These are phyloP conservation scores for Mallotus villosus DNA, from an alignment of 2,797 vertebrate genomes.

Conservation along the genomic window DNA sequence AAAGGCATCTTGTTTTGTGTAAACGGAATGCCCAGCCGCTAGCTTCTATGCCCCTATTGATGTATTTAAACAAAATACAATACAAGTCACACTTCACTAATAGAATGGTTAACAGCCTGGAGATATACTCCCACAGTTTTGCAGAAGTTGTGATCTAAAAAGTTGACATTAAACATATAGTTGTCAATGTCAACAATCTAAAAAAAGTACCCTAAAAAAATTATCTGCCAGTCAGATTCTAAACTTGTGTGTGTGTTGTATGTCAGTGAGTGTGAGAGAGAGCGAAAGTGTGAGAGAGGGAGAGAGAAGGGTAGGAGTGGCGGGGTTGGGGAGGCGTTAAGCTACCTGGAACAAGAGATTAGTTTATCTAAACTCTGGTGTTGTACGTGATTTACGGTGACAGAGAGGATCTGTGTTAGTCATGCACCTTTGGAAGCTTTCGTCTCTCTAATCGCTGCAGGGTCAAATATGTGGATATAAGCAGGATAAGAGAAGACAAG, in stretches of 20 bases:
- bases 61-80: conserved; percentile 52
- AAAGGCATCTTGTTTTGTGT: conserved; percentile 52
- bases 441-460: conserved; percentile 14
- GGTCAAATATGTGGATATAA: not conserved
- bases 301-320: not conserved
- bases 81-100: not conserved
- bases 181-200: too few relatives aligned
- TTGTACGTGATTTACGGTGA: too few relatives aligned
- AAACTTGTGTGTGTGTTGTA: not conserved
- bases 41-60: conserved; percentile 54
- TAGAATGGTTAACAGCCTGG: conserved; percentile 3
- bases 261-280: not conserved
- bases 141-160: not conserved
- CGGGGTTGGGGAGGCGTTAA: not conserved
- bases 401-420: not conserved
- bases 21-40: conserved; percentile 36
- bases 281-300: not conserved
- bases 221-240: too few relatives aligned
- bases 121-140: not conserved
- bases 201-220: too few relatives aligned
- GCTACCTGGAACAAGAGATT: conserved; percentile 12
- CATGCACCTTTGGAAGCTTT: conserved; percentile 16
- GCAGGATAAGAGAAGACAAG: not conserved
- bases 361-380: too few relatives aligned
- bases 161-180: not conserved